Evolutionary conservation across 2,888 invertebrate genomes (phyloP).

Genomic region (Lamellibrachia satsuma): DNA sequence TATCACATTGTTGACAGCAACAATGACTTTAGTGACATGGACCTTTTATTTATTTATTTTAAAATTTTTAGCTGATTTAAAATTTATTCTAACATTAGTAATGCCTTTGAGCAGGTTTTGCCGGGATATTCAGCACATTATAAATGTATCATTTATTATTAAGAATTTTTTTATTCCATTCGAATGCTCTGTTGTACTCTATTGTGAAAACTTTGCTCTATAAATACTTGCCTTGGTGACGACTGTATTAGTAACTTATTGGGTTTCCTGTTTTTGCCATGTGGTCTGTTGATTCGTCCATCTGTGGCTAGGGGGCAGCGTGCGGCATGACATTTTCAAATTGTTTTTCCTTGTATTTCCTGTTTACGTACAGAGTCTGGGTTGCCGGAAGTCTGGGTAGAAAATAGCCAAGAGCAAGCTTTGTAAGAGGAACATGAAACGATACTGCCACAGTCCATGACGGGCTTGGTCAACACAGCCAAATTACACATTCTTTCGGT

Average conservation of each 20-base stretch:
- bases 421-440: background rate
- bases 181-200: background rate
- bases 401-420: background rate
- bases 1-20: too few relatives aligned
- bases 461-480: background rate
- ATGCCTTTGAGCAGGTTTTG: too few relatives aligned
- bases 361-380: background rate
- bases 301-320: background rate
- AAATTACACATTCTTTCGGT: background rate
- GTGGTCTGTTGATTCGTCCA: background rate
- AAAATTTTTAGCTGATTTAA: too few relatives aligned
- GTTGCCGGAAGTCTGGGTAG: background rate
- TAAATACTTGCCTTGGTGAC: background rate
- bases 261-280: background rate
- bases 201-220: background rate
- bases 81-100: too few relatives aligned
- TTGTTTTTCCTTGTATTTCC: constrained; percentile 2
- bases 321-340: background rate
- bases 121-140: too few relatives aligned
- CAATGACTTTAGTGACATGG: too few relatives aligned
- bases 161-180: too few relatives aligned
- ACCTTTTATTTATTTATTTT: too few relatives aligned
- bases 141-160: too few relatives aligned
- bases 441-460: background rate
- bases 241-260: background rate